phyloP scores from a whole-genome alignment of 2,113 vertebrate species.

The Guaruba guarouba region DNA sequence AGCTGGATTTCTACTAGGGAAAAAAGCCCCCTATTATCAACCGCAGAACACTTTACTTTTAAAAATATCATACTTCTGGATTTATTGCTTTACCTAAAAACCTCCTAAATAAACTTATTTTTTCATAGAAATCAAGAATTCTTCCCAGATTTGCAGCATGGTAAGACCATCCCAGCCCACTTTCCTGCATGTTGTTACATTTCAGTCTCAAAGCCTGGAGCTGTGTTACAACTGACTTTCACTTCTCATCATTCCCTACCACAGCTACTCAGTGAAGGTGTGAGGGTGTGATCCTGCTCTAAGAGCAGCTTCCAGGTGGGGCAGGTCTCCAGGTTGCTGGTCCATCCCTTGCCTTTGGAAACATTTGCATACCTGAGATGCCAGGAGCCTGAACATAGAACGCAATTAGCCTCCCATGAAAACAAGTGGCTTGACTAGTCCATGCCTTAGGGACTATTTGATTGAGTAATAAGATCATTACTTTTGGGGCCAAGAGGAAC shows the following conservation, averaged over 20 bases:
- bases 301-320: neutral
- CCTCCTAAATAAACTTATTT: neutral
- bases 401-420: neutral
- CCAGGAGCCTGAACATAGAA: neutral
- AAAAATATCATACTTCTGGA: neutral
- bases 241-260: neutral
- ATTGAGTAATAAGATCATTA: neutral
- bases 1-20: neutral
- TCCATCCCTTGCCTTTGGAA: neutral
- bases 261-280: accelerated
- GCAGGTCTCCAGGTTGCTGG: neutral
- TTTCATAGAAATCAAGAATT: neutral
- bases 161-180: neutral
- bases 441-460: neutral
- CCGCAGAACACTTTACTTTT: neutral
- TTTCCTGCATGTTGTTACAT: neutral
- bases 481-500: neutral
- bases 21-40: neutral
- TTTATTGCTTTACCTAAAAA: neutral
- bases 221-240: neutral
- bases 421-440: neutral
- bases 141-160: neutral
- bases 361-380: neutral
- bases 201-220: neutral
- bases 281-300: neutral